Percentiles rank a stretch among this genome's conserved stretches.
phyloP scores from a whole-genome alignment of 2,888 invertebrate genomes.

The Mythimna vitellina region DNA sequence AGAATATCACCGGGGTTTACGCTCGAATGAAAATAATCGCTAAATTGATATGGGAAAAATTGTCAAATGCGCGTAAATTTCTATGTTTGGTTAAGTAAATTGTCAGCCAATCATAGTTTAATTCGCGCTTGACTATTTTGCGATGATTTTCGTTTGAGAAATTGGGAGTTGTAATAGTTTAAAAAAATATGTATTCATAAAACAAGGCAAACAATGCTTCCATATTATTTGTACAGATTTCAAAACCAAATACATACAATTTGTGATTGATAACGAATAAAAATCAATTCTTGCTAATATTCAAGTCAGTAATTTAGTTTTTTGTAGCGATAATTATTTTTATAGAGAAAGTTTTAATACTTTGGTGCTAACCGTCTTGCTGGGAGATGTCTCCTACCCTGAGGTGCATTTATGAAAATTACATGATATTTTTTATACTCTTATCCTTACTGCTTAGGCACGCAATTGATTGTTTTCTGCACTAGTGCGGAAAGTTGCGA shows the following conservation, averaged over 20 bases:
- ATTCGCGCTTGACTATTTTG: neutral
- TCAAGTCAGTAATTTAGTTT: slow-evolving; percentile 70
- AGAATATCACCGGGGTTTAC: neutral
- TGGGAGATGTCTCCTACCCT: neutral
- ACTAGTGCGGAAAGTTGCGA: too few species aligned
- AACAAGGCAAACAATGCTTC: neutral
- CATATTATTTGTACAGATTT: neutral
- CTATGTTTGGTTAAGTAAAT: neutral
- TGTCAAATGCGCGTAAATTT: too few species aligned
- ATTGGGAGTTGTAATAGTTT: neutral
- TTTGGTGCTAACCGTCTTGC: neutral
- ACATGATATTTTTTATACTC: neutral
- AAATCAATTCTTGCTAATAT: slow-evolving; percentile 69
- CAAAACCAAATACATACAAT: slow-evolving; percentile 39
- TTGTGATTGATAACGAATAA: slow-evolving; percentile 41
- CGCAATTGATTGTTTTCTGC: too few species aligned
- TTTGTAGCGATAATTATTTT: slow-evolving; percentile 48
- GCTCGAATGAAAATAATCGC: neutral
- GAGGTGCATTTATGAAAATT: neutral
- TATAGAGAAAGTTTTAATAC: slow-evolving; percentile 44
- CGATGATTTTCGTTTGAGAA: neutral
- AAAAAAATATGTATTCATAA: neutral
- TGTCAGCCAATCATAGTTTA: neutral
- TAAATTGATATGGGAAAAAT: neutral
- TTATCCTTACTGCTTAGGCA: too few species aligned